phyloP scores from a whole-genome alignment of 2,797 vertebrate species.

The Lerista edwardsae region DNA sequence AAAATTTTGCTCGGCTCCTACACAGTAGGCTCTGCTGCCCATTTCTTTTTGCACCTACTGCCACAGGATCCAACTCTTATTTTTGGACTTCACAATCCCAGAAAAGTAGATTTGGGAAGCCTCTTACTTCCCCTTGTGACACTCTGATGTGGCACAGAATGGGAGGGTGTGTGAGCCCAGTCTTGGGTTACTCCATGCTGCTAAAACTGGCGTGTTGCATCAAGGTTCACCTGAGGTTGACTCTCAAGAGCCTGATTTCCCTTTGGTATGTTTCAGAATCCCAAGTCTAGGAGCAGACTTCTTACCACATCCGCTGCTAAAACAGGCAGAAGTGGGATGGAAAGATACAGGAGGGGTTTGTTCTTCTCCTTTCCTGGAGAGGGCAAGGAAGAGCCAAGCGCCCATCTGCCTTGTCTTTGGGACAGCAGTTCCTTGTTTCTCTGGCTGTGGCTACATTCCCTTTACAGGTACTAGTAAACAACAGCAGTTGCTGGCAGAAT shows the following conservation, averaged over 20 bases:
- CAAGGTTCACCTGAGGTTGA: neutral
- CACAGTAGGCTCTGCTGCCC: too few relatives aligned
- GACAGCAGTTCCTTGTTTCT: neutral
- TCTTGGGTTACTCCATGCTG: neutral
- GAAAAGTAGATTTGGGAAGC: too few relatives aligned
- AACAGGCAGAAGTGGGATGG: neutral
- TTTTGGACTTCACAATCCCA: too few relatives aligned
- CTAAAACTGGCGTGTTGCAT: too few relatives aligned
- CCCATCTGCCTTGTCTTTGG: neutral
- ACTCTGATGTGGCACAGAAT: neutral
- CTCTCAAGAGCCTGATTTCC: neutral
- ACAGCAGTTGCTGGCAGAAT: neutral
- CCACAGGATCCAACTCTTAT: neutral
- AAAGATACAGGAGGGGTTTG: neutral
- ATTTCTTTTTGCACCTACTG: neutral
- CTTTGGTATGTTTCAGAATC: neutral
- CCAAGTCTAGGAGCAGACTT: neutral
- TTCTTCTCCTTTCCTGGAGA: neutral
- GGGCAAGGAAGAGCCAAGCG: neutral
- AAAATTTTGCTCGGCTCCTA: neutral
- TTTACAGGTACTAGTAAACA: neutral
- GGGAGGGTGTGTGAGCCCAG: neutral
- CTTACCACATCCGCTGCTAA: neutral
- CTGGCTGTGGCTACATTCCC: neutral
- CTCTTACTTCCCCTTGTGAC: neutral